Conservation (phyloP, 2,888 invertebrate genomes). For the Drosophila merina region DNA sequence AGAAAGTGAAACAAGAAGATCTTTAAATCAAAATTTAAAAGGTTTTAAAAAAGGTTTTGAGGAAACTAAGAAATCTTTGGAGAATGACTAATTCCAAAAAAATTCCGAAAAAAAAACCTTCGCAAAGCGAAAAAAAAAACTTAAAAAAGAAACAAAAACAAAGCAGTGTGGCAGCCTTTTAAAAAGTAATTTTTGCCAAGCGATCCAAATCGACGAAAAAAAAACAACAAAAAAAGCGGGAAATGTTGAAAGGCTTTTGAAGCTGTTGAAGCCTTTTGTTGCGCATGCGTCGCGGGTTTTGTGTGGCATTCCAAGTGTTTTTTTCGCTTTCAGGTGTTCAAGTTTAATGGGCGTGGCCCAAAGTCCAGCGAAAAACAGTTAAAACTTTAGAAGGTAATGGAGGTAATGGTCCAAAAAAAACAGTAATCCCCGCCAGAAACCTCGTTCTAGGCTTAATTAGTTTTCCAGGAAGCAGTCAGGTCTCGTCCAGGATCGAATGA, state of each 20-base stretch:
- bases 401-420: slow-evolving; percentile 34
- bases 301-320: slow-evolving; percentile 41
- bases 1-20: not conserved
- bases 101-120: no score
- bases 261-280: slow-evolving; percentile 45
- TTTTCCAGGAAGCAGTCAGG: slow-evolving; percentile 25
- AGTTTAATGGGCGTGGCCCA: no score
- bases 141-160: no score
- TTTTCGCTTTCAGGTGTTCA: slow-evolving; percentile 17
- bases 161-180: slow-evolving; percentile 14
- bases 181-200: slow-evolving; percentile 35
- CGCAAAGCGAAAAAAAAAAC: no score
- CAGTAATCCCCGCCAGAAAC: slow-evolving; percentile 15
- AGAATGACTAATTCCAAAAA: slow-evolving; percentile 20
- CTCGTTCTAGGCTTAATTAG: slow-evolving; percentile 21
- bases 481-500: slow-evolving; percentile 2
- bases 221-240: not conserved
- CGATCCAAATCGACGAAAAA: slow-evolving; percentile 31
- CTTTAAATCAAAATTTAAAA: slow-evolving; percentile 39
- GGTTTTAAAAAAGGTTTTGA: slow-evolving; percentile 1
- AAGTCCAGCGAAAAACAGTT: slow-evolving; percentile 30
- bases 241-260: no score
- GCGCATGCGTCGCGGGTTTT: slow-evolving; percentile 64
- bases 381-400: slow-evolving; percentile 13
- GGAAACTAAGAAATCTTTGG: no score